These are phyloP conservation scores for Syngnathus acus DNA, from an alignment of 2,797 vertebrate genomes.

Conservation along the genomic window DNA sequence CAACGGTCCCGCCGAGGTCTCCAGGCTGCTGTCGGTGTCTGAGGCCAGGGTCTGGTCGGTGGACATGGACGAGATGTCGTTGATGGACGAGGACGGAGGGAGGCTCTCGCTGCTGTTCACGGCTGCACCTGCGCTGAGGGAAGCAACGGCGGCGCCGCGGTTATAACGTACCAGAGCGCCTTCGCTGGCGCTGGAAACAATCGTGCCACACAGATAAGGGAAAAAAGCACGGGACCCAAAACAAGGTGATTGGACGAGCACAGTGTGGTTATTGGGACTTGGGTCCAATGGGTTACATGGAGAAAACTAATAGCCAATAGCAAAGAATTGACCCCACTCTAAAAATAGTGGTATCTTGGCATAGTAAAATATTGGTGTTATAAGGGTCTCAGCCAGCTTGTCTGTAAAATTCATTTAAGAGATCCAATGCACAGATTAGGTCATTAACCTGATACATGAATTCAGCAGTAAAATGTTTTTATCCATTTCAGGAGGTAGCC, in stretches of 20 bases:
- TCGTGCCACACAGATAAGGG: slow-evolving; percentile 3
- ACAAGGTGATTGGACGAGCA: slow-evolving; percentile 10
- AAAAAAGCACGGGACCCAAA: slow-evolving; percentile 13
- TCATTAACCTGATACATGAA: no score
- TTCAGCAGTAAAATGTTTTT: no score
- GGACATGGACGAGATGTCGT: slow-evolving; percentile 99
- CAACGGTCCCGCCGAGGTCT: slow-evolving; percentile 96
- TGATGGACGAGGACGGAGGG: slow-evolving; percentile 97
- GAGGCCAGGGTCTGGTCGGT: slow-evolving; percentile 99
- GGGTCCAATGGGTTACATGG: slow-evolving; percentile 22
- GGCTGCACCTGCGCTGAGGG: slow-evolving; percentile 99
- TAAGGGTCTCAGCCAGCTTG: no score
- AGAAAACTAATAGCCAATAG: no score
- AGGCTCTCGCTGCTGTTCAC: slow-evolving; percentile 99
- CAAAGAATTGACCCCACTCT: no score
- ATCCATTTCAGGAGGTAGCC: no score
- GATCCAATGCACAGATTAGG: no score
- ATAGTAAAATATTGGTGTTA: no score
- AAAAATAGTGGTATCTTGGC: no score
- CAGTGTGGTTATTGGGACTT: slow-evolving; percentile 18
- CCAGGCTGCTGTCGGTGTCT: slow-evolving; percentile 99
- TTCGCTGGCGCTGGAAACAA: background rate
- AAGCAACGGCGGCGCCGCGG: slow-evolving; percentile 83
- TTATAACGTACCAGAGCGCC: slow-evolving; percentile 76
- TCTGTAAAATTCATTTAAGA: no score